phyloP scores from a whole-genome alignment of 2,888 invertebrate species.

The Eubasilissa splendida region DNA sequence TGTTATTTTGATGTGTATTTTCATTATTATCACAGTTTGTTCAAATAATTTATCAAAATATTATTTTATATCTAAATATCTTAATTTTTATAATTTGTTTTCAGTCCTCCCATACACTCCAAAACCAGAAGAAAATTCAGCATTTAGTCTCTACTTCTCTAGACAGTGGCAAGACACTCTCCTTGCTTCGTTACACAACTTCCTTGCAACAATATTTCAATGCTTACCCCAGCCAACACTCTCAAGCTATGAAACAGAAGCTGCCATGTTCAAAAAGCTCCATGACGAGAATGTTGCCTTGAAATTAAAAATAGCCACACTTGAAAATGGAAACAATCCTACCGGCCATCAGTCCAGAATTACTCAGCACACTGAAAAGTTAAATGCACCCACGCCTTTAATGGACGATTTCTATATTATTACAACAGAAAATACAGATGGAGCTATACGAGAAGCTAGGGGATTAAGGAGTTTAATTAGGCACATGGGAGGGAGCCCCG shows the following conservation, averaged over 20 bases:
- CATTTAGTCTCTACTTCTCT: slow-evolving; percentile 91
- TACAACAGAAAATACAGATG: slow-evolving; percentile 82
- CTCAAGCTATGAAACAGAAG: slow-evolving; percentile 89
- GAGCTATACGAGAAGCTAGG: slow-evolving; percentile 77
- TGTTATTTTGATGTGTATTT: no score
- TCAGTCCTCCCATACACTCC: slow-evolving; percentile 92
- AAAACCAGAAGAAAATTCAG: slow-evolving; percentile 91
- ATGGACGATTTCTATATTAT: slow-evolving; percentile 94
- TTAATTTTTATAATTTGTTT: slow-evolving; percentile 60
- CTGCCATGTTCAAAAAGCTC: slow-evolving; percentile 82
- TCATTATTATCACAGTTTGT: no score
- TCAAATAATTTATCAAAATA: no score
- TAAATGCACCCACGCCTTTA: slow-evolving; percentile 80
- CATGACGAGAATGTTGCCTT: slow-evolving; percentile 88
- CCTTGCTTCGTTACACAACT: slow-evolving; percentile 91
- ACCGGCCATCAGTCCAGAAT: slow-evolving; percentile 76
- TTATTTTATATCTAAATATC: not conserved
- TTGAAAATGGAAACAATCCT: slow-evolving; percentile 60
- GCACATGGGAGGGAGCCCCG: slow-evolving; percentile 90
- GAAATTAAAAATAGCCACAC: slow-evolving; percentile 62
- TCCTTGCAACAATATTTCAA: slow-evolving; percentile 90
- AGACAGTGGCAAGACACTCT: slow-evolving; percentile 97
- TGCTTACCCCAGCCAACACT: slow-evolving; percentile 91
- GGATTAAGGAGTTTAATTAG: slow-evolving; percentile 85
- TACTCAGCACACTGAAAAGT: slow-evolving; percentile 74